Conservation (phyloP, 1,140 invertebrate genomes). For the Drosophila mayri region DNA sequence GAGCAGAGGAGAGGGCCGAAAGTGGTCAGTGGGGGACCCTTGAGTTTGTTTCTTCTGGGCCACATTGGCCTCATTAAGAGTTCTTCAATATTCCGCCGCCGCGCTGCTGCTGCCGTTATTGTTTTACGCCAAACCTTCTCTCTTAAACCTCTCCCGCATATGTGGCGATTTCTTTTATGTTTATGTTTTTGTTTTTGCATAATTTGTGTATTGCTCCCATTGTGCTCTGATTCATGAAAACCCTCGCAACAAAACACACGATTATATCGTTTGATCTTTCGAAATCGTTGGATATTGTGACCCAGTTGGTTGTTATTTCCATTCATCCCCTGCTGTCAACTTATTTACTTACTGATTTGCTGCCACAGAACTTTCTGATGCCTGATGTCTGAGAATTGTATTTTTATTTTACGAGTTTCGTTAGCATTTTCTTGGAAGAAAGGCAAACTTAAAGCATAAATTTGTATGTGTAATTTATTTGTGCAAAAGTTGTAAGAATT, state of each 20-base stretch:
- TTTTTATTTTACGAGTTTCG: constrained; percentile 7
- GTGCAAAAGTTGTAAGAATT: constrained; percentile 56
- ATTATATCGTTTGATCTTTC: constrained; percentile 58
- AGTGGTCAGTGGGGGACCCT: constrained; percentile 24
- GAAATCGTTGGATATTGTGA: constrained; percentile 44
- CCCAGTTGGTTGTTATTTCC: constrained; percentile 53
- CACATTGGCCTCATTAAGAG: constrained; percentile 61
- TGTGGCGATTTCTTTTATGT: constrained; percentile 33
- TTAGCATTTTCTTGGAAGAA: not conserved
- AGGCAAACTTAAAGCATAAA: not conserved
- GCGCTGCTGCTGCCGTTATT: constrained; percentile 27
- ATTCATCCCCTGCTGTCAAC: constrained; percentile 14
- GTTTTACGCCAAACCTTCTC: constrained; percentile 5
- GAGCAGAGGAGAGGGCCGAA: not conserved
- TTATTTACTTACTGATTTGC: constrained; percentile 57
- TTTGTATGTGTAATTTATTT: constrained; percentile 51
- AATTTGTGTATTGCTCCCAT: constrained; percentile 33
- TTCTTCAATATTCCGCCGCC: constrained; percentile 53
- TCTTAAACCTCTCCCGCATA: not conserved
- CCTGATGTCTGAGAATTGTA: not conserved
- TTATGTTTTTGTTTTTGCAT: constrained; percentile 25
- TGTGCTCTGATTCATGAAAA: constrained; percentile 31
- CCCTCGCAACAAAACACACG: not conserved
- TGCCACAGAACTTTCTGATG: constrained; percentile 14
- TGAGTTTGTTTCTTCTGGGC: constrained; percentile 37